Conservation (phyloP, 2,888 invertebrate genomes). For the Plusia festucae region DNA sequence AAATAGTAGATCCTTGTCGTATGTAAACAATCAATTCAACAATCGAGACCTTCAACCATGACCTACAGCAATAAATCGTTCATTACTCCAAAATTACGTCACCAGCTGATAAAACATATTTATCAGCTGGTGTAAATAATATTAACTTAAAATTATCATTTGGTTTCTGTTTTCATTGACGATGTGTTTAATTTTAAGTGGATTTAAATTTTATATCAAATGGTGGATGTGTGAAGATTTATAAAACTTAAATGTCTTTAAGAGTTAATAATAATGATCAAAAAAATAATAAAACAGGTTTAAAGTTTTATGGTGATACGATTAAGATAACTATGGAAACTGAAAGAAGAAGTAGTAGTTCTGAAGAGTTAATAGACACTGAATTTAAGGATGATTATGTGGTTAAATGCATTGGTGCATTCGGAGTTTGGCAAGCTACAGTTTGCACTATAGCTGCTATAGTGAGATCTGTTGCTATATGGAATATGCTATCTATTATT, state of each 20-base stretch:
- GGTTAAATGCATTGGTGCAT: slow-evolving; percentile 70
- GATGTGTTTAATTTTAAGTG: slow-evolving; percentile 21
- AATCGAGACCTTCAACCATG: slow-evolving; percentile 25
- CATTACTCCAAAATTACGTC: slow-evolving; percentile 43
- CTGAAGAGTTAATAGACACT: slow-evolving; percentile 39
- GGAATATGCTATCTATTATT: slow-evolving; percentile 70
- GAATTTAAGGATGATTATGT: slow-evolving; percentile 68
- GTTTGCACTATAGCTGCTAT: slow-evolving; percentile 62
- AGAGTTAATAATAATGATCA: slow-evolving; percentile 22
- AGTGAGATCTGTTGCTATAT: slow-evolving; percentile 66
- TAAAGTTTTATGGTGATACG: slow-evolving; percentile 8
- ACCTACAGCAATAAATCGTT: slow-evolving; percentile 48
- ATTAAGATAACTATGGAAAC: slow-evolving; percentile 52
- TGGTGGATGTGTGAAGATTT: background rate
- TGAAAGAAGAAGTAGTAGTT: slow-evolving; percentile 37
- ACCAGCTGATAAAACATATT: slow-evolving; percentile 34
- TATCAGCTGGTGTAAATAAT: slow-evolving; percentile 28
- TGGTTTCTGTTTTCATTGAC: slow-evolving; percentile 21
- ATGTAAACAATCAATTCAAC: too few species aligned
- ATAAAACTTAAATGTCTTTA: slow-evolving; percentile 24
- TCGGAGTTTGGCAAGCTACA: slow-evolving; percentile 72
- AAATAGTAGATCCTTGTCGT: too few species aligned
- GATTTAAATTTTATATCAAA: background rate
- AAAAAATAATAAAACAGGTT: slow-evolving; percentile 23
- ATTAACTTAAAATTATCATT: slow-evolving; percentile 29